phyloP scores from a whole-genome alignment of 2,113 vertebrate species.

The Phrynocephalus versicolor region DNA sequence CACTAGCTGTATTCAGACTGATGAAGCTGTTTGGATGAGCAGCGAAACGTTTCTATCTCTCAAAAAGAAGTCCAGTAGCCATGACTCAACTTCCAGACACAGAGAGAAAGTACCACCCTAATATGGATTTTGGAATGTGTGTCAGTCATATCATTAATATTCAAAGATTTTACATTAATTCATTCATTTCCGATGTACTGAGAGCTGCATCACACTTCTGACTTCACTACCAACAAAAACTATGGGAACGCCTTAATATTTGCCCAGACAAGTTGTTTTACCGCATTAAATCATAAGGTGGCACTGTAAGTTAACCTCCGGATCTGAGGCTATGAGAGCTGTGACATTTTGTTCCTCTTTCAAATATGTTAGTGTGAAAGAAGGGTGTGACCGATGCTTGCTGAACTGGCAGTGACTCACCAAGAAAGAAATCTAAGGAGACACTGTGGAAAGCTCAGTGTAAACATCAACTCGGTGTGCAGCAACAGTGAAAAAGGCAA shows the following conservation, averaged over 20 bases:
- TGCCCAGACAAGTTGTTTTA: not conserved
- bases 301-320: conserved; percentile 47
- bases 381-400: not conserved
- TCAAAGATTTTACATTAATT: not conserved
- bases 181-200: not conserved
- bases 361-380: not conserved
- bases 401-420: not conserved
- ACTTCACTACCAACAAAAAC: not conserved
- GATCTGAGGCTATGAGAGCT: rapidly evolving
- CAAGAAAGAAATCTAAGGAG: not conserved
- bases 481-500: not conserved
- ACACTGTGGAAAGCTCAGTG: not conserved
- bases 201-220: not conserved
- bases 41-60: too few species aligned
- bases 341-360: rapidly evolving
- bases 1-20: too few species aligned
- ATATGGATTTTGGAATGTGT: too few species aligned
- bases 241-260: not conserved
- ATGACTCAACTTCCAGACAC: too few species aligned
- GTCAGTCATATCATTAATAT: not conserved
- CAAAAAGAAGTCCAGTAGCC: too few species aligned
- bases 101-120: too few species aligned
- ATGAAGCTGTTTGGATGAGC: too few species aligned
- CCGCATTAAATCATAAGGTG: conserved; percentile 47
- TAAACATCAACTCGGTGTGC: not conserved